Conservation (phyloP, 2,888 invertebrate genomes). For the Allolobophora icterica region DNA sequence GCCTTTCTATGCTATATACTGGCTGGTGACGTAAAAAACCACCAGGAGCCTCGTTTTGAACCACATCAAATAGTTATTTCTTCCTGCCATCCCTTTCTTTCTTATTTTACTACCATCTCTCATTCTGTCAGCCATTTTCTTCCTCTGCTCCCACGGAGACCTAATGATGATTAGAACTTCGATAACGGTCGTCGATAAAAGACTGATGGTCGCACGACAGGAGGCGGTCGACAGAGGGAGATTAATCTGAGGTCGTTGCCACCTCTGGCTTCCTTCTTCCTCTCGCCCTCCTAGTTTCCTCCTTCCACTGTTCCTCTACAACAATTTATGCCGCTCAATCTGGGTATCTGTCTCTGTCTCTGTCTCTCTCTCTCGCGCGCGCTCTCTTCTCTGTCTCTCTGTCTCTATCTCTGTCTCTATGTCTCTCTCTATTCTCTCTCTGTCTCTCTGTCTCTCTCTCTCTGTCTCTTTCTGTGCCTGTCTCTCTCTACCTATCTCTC, state of each 20-base stretch:
- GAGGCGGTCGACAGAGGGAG: not conserved
- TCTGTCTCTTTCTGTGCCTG: not conserved
- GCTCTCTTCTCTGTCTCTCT: not conserved
- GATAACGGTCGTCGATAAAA: not conserved
- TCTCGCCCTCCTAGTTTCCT: not conserved
- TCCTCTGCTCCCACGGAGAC: not conserved
- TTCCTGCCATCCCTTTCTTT: not conserved
- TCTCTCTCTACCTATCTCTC: not conserved
- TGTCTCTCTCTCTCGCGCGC: not conserved
- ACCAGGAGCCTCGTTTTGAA: no score
- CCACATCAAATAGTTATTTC: no score
- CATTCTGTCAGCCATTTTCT: not conserved
- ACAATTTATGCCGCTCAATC: not conserved
- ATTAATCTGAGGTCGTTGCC: not conserved
- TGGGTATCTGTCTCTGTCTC: not conserved
- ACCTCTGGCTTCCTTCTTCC: not conserved
- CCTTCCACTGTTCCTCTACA: not conserved
- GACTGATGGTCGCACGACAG: not conserved
- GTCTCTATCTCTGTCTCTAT: not conserved
- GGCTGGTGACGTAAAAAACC: no score
- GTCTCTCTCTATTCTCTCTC: not conserved
- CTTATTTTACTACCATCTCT: not conserved
- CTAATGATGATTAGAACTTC: constrained; percentile 9
- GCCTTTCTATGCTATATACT: no score
- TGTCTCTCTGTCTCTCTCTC: not conserved